Evolutionary conservation across 2,888 invertebrate species (phyloP), one percentile per base, ranked within the genome.

Genomic region (Andrena trimmerana): DNA sequence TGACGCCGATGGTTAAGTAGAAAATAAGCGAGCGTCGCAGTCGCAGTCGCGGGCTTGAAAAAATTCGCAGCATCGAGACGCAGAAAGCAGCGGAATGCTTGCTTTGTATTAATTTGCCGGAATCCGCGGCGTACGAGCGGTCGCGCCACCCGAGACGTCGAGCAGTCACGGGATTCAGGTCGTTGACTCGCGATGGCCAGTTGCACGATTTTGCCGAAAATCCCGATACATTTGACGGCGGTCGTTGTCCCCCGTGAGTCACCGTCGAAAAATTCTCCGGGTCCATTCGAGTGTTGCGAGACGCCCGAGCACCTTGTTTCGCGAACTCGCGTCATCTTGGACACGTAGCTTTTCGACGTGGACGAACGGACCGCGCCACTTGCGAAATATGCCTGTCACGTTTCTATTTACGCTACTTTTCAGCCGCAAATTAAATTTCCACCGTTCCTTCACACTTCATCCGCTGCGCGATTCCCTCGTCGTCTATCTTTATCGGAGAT

Each of bases 181-280:
- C 68, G 52, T 70, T 67, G 84, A 73, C 75, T 2, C 65, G 48
- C 13, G 48, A 36, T 59, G 50, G 27, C 13, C 13, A 57, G 52
- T 87, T 86, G 83, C 83, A 67, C 54, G 70, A 82, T 73, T 77
- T 89, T 60, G 72, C 48, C 73, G 62, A 78, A 80, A 80, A 74
- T 76, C 29, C 48, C 69, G 78, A 73, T 66, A 82, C 63, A 42
- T 54, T 79, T 73, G 79, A 87, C 83, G 52, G 57, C 65, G 87
- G 87, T 89, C 86, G 63, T 77, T 86, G 83, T 85, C 78, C 78
- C 31, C 52, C 1, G 31, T 90, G 91, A 90, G 74, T 91, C 90
- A 91, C 27, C 74, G 79, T 76, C 69, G 76, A 88, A 78, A 85
- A 82, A 88, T 90, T 81, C 84, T 81, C 84, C 62, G 69, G 71